Base-by-base conservation (phyloP, 92 coral and sea anemone species). In the Porites lobata region DNA sequence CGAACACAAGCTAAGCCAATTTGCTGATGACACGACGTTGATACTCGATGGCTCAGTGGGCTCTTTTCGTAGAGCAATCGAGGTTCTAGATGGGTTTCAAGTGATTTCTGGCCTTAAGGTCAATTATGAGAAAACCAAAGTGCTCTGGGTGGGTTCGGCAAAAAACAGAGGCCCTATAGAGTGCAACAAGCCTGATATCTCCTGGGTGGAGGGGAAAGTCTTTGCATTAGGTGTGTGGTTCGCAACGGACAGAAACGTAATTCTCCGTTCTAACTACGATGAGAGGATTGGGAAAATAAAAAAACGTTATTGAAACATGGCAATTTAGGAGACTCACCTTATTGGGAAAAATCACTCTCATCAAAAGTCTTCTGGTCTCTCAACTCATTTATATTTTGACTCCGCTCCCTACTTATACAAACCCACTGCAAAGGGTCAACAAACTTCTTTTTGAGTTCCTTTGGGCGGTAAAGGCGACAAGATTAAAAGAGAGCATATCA, bases 111-210 rank as follows among this genome's bases (percentile, higher is more conserved):
- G 59, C 24, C 61, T 73, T 19, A 50, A 22, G 24, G 24, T 22
- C 24, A 22, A 22, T 22, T 22, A 73, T 24, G 59, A 73, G 77
- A 73, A 73, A 71, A 38, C 76, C 13, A 71, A 26, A 70, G 76
- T 71, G 76, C 76, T 71, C 43, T 71, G 76, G 62, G 38, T 73
- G 77, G 77, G 38, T 73, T 73, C 32, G 10, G 15, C 59, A 73
- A 73, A 73, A 73, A 61, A 67, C 1, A n/a, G 38, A 43, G 77
- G 57, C 17, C 77, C 38, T 29, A 29, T 29, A 2, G 38, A 29
- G 38, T 29, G 38, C 38, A 29, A 29, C 38, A 29, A 29, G 38
- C 38, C 38, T 29, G 38, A 29, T 29, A 29, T 29, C 38, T 29
- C 38, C 38, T 29, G 38, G 38, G 38, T 29, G 38, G 38, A 29